Conservation (phyloP, 2,797 vertebrate genomes). For the Pitangus sulphuratus region DNA sequence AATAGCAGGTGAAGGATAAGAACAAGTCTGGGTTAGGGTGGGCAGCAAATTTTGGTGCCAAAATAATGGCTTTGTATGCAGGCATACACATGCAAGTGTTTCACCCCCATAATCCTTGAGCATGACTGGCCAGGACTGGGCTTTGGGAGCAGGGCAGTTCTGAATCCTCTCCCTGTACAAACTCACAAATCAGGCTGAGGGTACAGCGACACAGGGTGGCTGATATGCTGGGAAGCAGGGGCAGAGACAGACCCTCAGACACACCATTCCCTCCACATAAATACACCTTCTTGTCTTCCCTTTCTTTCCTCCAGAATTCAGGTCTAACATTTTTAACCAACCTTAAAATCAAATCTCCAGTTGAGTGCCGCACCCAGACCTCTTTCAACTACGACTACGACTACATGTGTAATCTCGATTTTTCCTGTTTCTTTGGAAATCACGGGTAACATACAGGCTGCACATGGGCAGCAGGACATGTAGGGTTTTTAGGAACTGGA, state of each 20-base stretch:
- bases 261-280: background rate
- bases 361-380: constrained; percentile 28
- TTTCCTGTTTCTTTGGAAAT: constrained; percentile 53
- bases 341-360: constrained; percentile 69
- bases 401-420: constrained; percentile 50
- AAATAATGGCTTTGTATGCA: background rate
- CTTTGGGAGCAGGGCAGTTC: background rate
- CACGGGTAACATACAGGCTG: constrained; percentile 42
- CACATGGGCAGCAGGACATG: background rate
- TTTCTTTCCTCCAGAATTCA: constrained; percentile 32
- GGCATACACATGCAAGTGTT: accelerated
- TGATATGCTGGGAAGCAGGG: accelerated
- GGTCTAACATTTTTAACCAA: constrained; percentile 68
- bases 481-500: background rate
- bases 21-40: background rate
- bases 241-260: background rate
- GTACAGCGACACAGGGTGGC: background rate
- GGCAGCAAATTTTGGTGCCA: background rate
- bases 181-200: background rate
- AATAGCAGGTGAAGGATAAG: background rate
- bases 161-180: background rate
- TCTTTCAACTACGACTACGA: constrained; percentile 30
- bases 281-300: background rate
- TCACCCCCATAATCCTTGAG: background rate
- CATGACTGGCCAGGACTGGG: background rate